phyloP scores from a whole-genome alignment of 2,113 vertebrate species.

The Misgurnus mizolepis region DNA sequence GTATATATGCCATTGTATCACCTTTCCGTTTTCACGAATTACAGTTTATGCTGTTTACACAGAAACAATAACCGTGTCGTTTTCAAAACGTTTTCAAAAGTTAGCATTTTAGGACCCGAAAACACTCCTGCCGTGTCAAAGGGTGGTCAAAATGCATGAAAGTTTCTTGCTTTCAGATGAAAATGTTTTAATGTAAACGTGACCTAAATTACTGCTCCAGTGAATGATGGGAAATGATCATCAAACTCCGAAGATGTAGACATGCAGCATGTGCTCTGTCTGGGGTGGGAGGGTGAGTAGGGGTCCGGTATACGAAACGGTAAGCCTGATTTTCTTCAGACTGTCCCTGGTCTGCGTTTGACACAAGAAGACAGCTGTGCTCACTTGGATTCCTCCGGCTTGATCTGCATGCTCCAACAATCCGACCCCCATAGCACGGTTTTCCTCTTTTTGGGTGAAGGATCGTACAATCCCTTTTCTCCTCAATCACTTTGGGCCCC shows the following conservation, averaged over 20 bases:
- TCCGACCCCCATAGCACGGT: slow-evolving; percentile 50
- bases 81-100: no score
- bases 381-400: slow-evolving; percentile 68
- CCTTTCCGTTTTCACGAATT: no score
- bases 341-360: slow-evolving; percentile 62
- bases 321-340: slow-evolving; percentile 62
- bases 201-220: background rate
- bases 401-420: slow-evolving; percentile 55
- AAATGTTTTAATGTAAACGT: no score
- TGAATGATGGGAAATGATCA: background rate
- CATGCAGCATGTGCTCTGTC: slow-evolving; percentile 48
- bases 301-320: slow-evolving; percentile 59
- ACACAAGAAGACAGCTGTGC: slow-evolving; percentile 75
- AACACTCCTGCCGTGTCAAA: no score
- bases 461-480: slow-evolving; percentile 46
- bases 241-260: slow-evolving; percentile 31
- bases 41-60: no score
- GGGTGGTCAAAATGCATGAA: no score
- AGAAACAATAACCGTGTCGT: no score
- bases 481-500: slow-evolving; percentile 17
- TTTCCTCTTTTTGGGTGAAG: slow-evolving; percentile 53
- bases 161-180: no score
- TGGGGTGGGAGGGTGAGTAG: slow-evolving; percentile 53
- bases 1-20: no score
- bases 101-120: no score